Conservation (phyloP, 2,888 invertebrate genomes). For the Nowickia ferox region DNA sequence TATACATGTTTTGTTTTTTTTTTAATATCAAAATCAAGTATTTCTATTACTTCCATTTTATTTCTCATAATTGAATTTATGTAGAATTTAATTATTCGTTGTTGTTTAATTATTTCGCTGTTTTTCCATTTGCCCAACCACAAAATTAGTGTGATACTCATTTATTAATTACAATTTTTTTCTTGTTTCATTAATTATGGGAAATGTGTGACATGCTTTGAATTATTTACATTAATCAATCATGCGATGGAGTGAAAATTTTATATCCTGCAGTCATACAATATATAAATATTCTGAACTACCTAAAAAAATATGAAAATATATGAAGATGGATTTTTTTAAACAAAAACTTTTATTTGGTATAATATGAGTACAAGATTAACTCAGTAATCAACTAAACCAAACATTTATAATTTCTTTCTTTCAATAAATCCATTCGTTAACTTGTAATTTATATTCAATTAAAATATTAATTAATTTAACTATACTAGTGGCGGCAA, state of each 20-base stretch:
- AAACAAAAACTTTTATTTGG: too few species aligned
- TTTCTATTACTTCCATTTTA: constrained; percentile 21
- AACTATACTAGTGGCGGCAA: too few species aligned
- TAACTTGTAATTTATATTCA: too few species aligned
- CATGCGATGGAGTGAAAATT: neutral
- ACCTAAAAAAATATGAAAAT: too few species aligned
- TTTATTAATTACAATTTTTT: constrained; percentile 23
- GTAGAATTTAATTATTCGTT: constrained; percentile 29
- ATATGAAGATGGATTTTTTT: too few species aligned
- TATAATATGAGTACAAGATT: too few species aligned
- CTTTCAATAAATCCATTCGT: too few species aligned
- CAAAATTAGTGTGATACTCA: constrained; percentile 46
- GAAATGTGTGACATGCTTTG: constrained; percentile 20
- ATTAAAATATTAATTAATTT: too few species aligned
- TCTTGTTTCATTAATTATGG: constrained; percentile 30
- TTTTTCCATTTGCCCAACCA: constrained; percentile 28
- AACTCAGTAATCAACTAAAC: too few species aligned
- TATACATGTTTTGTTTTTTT: neutral
- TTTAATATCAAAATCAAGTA: constrained; percentile 34
- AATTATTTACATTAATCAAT: constrained; percentile 11
- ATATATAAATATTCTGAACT: too few species aligned
- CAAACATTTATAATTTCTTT: too few species aligned
- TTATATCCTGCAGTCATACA: neutral
- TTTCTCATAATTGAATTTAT: constrained; percentile 44
- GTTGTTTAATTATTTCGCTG: constrained; percentile 11